Evolutionary conservation across 2,113 vertebrate species (phyloP).

Genomic region (Larimichthys polyactis): DNA sequence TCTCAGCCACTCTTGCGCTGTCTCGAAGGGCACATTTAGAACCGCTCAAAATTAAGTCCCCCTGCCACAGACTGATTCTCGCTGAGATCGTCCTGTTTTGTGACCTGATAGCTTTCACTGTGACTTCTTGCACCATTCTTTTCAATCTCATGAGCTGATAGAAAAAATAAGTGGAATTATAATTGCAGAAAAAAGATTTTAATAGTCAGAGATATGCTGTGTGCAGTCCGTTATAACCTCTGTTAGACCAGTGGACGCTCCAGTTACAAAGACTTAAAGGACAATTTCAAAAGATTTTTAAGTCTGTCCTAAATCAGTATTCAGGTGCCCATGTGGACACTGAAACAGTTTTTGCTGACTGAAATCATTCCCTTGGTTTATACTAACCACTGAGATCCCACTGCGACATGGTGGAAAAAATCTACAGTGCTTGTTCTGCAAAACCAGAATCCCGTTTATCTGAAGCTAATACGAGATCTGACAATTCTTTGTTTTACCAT

Average conservation of each 20-base stretch:
- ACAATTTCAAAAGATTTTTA: background rate
- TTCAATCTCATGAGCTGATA: conserved; percentile 15
- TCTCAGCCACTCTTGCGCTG: conserved; percentile 6
- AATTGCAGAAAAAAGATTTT: conserved; percentile 21
- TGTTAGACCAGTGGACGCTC: background rate
- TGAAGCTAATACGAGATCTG: background rate
- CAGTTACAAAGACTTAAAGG: background rate
- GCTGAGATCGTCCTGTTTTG: conserved; percentile 40
- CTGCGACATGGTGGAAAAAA: background rate
- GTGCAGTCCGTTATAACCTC: background rate
- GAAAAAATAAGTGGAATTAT: conserved; percentile 10
- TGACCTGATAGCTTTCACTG: conserved; percentile 47
- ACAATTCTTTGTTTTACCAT: background rate
- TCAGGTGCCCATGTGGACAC: background rate
- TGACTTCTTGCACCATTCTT: conserved; percentile 12
- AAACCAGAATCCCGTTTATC: background rate
- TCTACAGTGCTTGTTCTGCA: background rate
- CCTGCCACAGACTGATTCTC: conserved; percentile 42
- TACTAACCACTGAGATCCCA: background rate
- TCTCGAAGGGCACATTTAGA: conserved; percentile 50
- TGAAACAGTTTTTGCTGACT: background rate
- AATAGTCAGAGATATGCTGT: conserved; percentile 17
- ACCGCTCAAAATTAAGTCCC: conserved; percentile 51
- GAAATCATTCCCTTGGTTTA: background rate
- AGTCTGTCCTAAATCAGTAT: background rate